Conservation (phyloP, 2,797 vertebrate species). For the Steatocranus sp. region DNA sequence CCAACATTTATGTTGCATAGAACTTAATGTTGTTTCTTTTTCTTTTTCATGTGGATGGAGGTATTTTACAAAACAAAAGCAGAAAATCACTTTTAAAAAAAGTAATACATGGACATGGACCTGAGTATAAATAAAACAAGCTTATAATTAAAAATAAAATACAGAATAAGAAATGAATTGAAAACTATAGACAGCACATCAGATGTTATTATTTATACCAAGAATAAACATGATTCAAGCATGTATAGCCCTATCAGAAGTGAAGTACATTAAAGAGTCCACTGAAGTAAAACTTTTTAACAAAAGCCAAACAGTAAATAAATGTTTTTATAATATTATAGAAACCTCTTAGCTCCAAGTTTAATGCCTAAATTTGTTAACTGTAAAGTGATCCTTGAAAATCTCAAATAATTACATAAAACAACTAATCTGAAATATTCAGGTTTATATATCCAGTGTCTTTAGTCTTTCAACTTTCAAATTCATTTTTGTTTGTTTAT, state of each 20-base stretch:
- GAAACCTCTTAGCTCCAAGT: neutral
- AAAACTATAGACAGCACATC: neutral
- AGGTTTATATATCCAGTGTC: neutral
- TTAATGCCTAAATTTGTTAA: neutral
- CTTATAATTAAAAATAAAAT: neutral
- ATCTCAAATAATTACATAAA: neutral
- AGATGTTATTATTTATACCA: neutral
- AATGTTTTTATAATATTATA: accelerated
- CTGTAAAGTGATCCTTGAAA: neutral
- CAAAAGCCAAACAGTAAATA: neutral
- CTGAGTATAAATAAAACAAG: neutral
- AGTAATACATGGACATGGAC: neutral
- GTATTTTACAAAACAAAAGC: neutral
- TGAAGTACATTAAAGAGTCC: neutral
- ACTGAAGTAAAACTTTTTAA: neutral
- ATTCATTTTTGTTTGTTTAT: neutral
- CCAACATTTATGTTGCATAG: neutral
- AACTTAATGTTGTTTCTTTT: neutral
- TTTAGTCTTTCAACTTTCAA: neutral
- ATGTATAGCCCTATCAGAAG: neutral
- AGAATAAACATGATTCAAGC: neutral
- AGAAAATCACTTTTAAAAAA: accelerated
- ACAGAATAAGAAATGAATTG: neutral
- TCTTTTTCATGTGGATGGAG: neutral
- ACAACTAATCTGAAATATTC: neutral